Percentiles rank a stretch among this genome's conserved stretches.
These are phyloP conservation scores for Nomada hirtipes DNA, from an alignment of 2,888 invertebrate genomes.

Conservation along the genomic window DNA sequence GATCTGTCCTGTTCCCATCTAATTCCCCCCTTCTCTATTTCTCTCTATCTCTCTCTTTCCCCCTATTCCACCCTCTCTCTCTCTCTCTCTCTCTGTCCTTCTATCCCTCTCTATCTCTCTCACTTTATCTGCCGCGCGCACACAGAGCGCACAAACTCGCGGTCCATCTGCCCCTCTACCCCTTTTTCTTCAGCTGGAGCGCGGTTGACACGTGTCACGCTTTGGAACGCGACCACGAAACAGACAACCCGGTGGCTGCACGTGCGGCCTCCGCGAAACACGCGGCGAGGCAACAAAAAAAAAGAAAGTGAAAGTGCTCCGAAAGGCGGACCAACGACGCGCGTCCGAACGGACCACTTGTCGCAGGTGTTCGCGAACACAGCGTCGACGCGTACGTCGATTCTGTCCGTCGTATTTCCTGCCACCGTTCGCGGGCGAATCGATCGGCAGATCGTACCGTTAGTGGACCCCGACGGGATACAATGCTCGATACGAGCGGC, in stretches of 20 bases:
- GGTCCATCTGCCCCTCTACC: background rate
- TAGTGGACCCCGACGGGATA: too few relatives aligned
- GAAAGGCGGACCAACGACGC: background rate
- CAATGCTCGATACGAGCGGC: too few relatives aligned
- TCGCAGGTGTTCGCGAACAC: background rate
- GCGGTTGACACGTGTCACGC: conserved; percentile 52
- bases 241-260: conserved; percentile 39
- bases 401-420: background rate
- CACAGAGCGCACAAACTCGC: background rate
- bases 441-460: background rate
- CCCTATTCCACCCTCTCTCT: background rate
- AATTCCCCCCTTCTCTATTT: background rate
- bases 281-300: conserved; percentile 60
- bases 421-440: background rate
- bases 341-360: background rate
- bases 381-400: background rate
- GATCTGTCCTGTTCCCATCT: background rate
- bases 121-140: background rate
- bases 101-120: too few relatives aligned
- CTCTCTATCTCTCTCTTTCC: background rate
- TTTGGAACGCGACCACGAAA: background rate
- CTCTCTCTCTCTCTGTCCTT: too few relatives aligned
- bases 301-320: conserved; percentile 51
- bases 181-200: conserved; percentile 12
- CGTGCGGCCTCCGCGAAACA: conserved; percentile 40